phyloP scores from a whole-genome alignment of 2,888 invertebrate genomes.

The Amphipoea oculea region DNA sequence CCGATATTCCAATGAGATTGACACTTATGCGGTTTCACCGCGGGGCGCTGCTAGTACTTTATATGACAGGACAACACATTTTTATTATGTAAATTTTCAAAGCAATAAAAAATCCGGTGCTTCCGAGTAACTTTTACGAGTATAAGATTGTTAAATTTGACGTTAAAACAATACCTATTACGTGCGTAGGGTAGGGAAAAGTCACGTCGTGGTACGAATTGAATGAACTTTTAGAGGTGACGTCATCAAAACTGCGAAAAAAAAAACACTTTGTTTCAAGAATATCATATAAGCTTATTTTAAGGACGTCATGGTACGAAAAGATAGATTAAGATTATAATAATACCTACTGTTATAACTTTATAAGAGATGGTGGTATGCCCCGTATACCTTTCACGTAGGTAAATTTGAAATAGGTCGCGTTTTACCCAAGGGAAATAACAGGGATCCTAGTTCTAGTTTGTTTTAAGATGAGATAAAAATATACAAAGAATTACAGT shows the following conservation, averaged over 20 bases:
- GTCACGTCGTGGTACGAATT: too few species aligned
- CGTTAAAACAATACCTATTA: too few species aligned
- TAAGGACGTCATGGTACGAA: not conserved
- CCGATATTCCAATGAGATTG: too few species aligned
- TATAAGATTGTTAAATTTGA: not conserved
- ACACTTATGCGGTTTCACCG: too few species aligned
- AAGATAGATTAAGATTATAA: not conserved
- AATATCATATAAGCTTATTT: not conserved
- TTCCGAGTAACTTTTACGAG: not conserved
- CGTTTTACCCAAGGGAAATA: conserved; percentile 24
- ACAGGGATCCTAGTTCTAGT: not conserved
- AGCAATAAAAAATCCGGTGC: not conserved
- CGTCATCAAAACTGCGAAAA: not conserved
- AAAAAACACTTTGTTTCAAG: not conserved
- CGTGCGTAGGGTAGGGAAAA: too few species aligned
- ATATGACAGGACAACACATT: not conserved
- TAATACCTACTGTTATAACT: not conserved
- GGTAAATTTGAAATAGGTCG: conserved; percentile 11
- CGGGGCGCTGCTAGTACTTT: not conserved
- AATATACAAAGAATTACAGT: not conserved
- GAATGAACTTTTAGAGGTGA: not conserved
- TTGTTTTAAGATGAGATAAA: not conserved
- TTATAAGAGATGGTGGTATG: not conserved
- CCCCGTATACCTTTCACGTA: conserved; percentile 6
- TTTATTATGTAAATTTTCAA: not conserved